These are phyloP conservation scores for Urocyon cinereoargenteus DNA, from an alignment of 2,797 vertebrate genomes.

Conservation along the genomic window DNA sequence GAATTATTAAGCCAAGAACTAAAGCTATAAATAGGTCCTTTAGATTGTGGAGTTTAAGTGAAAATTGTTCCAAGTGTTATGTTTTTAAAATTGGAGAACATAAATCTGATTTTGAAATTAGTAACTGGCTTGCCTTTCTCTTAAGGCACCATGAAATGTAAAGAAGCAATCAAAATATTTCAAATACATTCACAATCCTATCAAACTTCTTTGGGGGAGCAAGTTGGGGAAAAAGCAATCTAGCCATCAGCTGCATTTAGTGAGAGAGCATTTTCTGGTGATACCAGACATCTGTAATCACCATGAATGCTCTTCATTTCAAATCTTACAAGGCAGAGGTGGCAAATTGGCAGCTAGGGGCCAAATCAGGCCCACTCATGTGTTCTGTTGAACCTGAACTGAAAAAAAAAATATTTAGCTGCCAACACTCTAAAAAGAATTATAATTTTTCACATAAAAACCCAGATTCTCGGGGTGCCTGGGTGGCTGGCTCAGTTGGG, in stretches of 20 bases:
- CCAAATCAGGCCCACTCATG: not conserved
- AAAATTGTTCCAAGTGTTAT: not conserved
- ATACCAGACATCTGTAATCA: not conserved
- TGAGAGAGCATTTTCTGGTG: not conserved
- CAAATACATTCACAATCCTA: conserved; percentile 36
- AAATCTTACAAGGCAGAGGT: not conserved
- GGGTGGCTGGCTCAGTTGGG: not conserved
- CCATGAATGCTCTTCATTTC: not conserved
- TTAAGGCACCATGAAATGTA: not conserved
- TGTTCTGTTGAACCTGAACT: not conserved
- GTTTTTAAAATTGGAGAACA: conserved; percentile 36
- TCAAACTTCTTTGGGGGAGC: conserved; percentile 21
- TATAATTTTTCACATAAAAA: not conserved
- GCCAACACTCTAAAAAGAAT: not conserved
- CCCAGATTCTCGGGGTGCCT: not conserved
- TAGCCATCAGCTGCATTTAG: not conserved
- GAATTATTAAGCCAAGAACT: not conserved
- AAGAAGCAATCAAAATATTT: conserved; percentile 44
- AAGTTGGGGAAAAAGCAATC: not conserved
- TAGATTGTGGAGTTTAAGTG: not conserved
- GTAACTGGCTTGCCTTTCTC: conserved; percentile 42
- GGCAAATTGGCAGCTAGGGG: not conserved
- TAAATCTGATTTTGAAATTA: conserved; percentile 59
- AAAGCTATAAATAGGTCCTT: conserved; percentile 29
- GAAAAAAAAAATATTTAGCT: not conserved